A percentile compares a stretch with the other conserved stretches of the same genome.
Evolutionary conservation across 2,797 vertebrate species (phyloP).

Genomic region (Numenius phaeopus): DNA sequence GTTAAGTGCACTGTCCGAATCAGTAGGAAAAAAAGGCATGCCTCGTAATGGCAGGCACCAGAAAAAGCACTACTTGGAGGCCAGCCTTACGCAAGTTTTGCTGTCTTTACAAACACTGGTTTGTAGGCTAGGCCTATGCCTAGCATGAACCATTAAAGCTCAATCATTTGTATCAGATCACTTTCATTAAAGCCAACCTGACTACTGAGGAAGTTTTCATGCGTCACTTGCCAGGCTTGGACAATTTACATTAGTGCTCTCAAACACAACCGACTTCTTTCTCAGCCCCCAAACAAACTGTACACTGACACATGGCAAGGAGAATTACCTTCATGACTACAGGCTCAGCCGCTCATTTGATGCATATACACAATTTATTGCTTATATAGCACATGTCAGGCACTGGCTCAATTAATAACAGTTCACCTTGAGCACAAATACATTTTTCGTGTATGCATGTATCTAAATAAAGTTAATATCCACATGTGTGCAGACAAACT

Average conservation of each 20-base stretch:
- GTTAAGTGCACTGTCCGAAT: background rate
- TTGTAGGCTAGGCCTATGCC: background rate
- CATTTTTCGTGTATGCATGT: background rate
- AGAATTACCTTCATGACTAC: background rate
- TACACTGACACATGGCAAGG: background rate
- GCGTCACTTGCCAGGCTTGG: background rate
- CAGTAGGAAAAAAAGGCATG: background rate
- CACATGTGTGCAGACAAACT: background rate
- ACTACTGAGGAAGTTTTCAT: background rate
- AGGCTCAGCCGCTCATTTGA: background rate
- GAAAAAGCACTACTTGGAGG: background rate
- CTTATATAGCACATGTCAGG: background rate
- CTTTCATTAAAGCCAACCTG: background rate
- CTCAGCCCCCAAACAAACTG: background rate
- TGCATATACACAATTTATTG: background rate
- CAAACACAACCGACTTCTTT: background rate
- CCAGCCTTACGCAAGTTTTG: background rate
- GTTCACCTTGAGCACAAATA: background rate
- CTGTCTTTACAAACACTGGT: background rate
- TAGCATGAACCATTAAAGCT: background rate
- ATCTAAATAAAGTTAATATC: background rate
- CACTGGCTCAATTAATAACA: background rate
- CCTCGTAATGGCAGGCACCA: fast-evolving
- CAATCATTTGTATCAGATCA: background rate
- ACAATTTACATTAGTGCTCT: background rate